These are phyloP conservation scores for Artibeus lituratus DNA, from an alignment of 2,797 vertebrate genomes.

Conservation along the genomic window DNA sequence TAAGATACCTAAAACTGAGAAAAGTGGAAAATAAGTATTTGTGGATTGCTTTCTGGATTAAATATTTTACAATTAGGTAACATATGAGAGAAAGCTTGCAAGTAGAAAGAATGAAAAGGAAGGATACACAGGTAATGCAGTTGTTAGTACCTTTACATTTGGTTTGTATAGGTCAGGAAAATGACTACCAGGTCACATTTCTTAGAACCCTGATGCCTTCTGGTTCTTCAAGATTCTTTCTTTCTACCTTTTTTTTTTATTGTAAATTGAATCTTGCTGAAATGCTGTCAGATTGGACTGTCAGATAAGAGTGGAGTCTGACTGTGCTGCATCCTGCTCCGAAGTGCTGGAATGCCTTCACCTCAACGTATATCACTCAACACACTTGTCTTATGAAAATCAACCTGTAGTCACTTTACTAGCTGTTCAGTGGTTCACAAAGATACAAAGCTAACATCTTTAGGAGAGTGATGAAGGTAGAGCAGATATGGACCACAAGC, in stretches of 20 bases:
- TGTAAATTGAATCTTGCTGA: slow-evolving; percentile 18
- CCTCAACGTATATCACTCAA: not conserved
- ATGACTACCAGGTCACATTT: not conserved
- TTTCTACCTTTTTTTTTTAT: not conserved
- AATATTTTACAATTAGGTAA: not conserved
- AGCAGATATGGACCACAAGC: not conserved
- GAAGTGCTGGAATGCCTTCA: not conserved
- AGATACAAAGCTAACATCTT: slow-evolving; percentile 45
- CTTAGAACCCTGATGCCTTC: not conserved
- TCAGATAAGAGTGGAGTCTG: not conserved
- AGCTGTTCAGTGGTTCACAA: not conserved
- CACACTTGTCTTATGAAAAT: slow-evolving; percentile 44
- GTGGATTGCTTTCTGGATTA: not conserved
- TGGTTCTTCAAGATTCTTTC: not conserved
- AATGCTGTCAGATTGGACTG: not conserved
- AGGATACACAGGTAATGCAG: not conserved
- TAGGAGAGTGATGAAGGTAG: not conserved
- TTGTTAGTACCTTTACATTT: not conserved
- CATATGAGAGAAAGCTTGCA: not conserved
- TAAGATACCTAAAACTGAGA: not conserved
- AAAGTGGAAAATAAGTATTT: not conserved
- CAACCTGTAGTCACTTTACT: slow-evolving; percentile 29
- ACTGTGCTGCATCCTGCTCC: not conserved
- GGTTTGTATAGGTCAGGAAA: not conserved
- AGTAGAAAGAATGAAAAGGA: not conserved